These are phyloP conservation scores for Euleptes europaea DNA, from an alignment of 2,113 vertebrate species.

Conservation along the genomic window DNA sequence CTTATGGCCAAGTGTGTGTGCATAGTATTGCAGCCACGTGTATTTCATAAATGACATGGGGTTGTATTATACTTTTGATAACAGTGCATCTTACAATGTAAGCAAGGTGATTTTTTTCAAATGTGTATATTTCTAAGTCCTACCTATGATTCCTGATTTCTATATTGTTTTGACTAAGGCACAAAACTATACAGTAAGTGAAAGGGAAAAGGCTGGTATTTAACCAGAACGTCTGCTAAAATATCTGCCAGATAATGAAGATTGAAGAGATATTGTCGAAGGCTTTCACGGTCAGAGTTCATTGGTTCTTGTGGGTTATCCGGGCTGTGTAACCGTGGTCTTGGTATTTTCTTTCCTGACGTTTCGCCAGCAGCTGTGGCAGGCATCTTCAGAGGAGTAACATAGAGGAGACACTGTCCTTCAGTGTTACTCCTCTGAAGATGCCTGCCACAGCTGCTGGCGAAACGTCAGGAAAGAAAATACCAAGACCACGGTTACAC, in stretches of 20 bases:
- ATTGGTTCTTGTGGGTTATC: too few species aligned
- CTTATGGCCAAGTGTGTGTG: neutral
- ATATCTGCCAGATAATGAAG: conserved; percentile 48
- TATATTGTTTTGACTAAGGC: neutral
- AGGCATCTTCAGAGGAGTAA: too few species aligned
- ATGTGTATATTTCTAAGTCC: neutral
- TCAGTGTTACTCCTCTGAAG: too few species aligned
- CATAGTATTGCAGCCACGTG: rapidly evolving
- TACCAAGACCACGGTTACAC: too few species aligned
- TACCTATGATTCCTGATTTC: neutral
- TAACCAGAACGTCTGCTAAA: neutral
- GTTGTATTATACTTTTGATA: neutral
- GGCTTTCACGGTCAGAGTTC: too few species aligned
- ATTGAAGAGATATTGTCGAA: too few species aligned
- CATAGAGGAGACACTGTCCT: too few species aligned
- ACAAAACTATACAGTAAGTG: neutral
- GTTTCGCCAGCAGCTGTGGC: too few species aligned
- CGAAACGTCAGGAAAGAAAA: too few species aligned
- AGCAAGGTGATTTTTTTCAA: conserved; percentile 42
- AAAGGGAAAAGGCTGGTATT: neutral
- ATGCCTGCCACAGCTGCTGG: too few species aligned
- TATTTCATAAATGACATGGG: conserved; percentile 19
- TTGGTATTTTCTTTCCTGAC: too few species aligned
- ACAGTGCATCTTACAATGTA: conserved; percentile 36
- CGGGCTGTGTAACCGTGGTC: too few species aligned